Evolutionary conservation across 2,113 vertebrate genomes (phyloP).

Genomic region (Thamnaconus septentrionalis): DNA sequence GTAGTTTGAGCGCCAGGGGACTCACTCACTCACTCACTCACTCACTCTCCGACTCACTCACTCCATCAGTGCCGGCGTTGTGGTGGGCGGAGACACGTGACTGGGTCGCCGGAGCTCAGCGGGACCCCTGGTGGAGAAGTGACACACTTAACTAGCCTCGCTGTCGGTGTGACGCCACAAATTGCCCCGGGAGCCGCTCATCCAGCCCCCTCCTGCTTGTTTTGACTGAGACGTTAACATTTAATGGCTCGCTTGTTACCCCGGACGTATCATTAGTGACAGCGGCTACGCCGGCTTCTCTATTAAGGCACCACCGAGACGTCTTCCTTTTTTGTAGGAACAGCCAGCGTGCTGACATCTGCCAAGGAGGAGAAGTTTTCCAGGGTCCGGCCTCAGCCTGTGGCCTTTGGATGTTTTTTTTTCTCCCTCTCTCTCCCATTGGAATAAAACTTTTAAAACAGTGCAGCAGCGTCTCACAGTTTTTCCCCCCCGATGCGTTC

Average conservation of each 20-base stretch:
- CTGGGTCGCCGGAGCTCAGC: conserved; percentile 17
- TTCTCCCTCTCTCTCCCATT: too few species aligned
- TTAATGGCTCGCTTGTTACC: conserved; percentile 56
- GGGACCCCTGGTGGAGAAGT: conserved; percentile 13
- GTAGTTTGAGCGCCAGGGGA: too few species aligned
- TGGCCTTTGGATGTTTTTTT: too few species aligned
- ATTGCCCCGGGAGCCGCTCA: conserved; percentile 13
- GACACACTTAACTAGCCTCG: conserved; percentile 40
- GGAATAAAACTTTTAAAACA: conserved; percentile 4
- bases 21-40: too few species aligned
- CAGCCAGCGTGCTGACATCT: conserved; percentile 12
- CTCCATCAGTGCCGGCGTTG: conserved; percentile 5
- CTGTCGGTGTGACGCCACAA: conserved; percentile 22
- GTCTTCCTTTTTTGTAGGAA: conserved; percentile 34
- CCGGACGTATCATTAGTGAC: conserved; percentile 27
- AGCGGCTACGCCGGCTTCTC: background rate
- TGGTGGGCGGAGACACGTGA: conserved; percentile 9
- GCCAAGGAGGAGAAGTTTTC: conserved; percentile 12
- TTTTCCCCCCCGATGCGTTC: background rate
- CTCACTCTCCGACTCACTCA: conserved; percentile 14
- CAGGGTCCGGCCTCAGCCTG: conserved; percentile 1
- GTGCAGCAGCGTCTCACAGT: background rate
- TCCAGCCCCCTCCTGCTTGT: conserved; percentile 9
- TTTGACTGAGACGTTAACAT: conserved; percentile 34
- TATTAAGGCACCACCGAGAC: background rate